Percentiles rank a stretch among this genome's conserved stretches.
Evolutionary conservation across 2,888 invertebrate species (phyloP).

Genomic region (Scaeva pyrastri): DNA sequence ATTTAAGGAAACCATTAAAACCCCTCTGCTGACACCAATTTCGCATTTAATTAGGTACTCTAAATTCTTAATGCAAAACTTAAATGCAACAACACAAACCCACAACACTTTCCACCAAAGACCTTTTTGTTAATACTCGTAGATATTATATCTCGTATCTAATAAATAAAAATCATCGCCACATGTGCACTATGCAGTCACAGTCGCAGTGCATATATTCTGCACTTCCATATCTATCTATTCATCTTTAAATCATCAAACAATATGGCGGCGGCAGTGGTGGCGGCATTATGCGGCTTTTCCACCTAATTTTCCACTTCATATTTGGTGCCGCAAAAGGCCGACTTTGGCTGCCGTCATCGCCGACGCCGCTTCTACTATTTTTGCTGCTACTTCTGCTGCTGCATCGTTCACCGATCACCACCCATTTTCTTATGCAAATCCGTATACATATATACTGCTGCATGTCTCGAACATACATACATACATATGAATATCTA

Average conservation of each 20-base stretch:
- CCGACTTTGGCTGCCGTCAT: not conserved
- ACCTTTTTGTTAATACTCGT: not conserved
- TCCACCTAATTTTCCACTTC: conserved; percentile 56
- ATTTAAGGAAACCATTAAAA: not conserved
- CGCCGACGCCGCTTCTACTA: not conserved
- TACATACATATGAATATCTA: too few relatives aligned
- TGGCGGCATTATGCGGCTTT: conserved; percentile 46
- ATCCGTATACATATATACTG: conserved; percentile 21
- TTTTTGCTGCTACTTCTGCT: not conserved
- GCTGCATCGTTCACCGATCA: conserved; percentile 20
- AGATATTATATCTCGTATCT: too few relatives aligned
- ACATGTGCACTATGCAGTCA: not conserved
- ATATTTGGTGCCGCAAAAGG: conserved; percentile 68
- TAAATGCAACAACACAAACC: not conserved
- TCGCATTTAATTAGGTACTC: conserved; percentile 2
- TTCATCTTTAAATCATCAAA: conserved; percentile 46
- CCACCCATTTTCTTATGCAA: conserved; percentile 70
- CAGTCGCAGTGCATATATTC: not conserved
- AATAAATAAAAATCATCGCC: not conserved
- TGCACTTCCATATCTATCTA: conserved; percentile 2
- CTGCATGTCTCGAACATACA: conserved; percentile 47
- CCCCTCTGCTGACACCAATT: conserved; percentile 8
- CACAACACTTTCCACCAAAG: conserved; percentile 18
- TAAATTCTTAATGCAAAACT: conserved; percentile 17
- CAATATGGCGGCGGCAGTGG: conserved; percentile 23